Conservation (phyloP, 2,113 vertebrate species). For the Tauraco erythrolophus region DNA sequence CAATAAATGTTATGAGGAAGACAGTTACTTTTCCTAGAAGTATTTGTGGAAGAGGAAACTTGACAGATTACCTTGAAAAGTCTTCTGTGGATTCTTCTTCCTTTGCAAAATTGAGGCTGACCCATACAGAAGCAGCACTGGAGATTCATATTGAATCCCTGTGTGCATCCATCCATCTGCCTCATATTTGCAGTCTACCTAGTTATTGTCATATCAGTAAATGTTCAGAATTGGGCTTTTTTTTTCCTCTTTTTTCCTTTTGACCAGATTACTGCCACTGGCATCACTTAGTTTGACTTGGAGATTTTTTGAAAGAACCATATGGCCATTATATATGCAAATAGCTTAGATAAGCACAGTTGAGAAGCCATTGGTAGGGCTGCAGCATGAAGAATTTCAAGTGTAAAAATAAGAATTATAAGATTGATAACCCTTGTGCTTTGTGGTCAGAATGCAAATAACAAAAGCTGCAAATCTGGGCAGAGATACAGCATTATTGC, state of each 20-base stretch:
- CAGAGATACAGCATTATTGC: neutral
- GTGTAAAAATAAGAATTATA: neutral
- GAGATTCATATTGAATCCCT: neutral
- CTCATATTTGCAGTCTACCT: neutral
- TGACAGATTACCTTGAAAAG: neutral
- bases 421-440: neutral
- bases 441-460: constrained; percentile 11
- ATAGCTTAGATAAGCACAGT: neutral
- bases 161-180: neutral
- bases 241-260: neutral
- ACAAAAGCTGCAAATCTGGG: neutral
- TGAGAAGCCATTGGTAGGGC: neutral
- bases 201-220: neutral
- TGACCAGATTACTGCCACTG: neutral
- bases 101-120: neutral
- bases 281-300: neutral
- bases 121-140: neutral
- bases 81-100: neutral
- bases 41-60: neutral
- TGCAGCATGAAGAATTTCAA: neutral
- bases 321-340: neutral
- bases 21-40: neutral
- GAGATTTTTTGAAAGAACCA: neutral
- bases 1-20: neutral
- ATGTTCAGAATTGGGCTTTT: neutral